Conservation (phyloP, 2,888 invertebrate species). For the Laspeyria flexula region DNA sequence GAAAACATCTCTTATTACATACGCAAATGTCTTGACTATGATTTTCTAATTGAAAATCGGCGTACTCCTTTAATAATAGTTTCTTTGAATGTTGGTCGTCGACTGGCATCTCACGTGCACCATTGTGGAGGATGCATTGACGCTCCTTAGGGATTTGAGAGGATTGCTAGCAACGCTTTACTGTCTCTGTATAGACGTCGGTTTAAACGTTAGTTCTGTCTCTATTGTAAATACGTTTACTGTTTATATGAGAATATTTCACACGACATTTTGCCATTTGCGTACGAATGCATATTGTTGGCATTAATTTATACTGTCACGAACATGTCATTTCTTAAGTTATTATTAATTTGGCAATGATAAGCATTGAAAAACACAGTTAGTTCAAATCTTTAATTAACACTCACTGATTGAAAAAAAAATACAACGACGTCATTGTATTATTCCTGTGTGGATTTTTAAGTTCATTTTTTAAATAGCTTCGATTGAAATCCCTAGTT, state of each 20-base stretch:
- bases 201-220: constrained; percentile 50
- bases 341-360: no score
- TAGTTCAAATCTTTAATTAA: no score
- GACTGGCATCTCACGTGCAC: constrained; percentile 63
- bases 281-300: not conserved
- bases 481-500: no score
- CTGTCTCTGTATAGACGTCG: constrained; percentile 52
- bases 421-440: no score
- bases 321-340: no score
- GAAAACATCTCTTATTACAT: constrained; percentile 12
- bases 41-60: constrained; percentile 73
- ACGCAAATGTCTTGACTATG: constrained; percentile 39
- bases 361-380: no score
- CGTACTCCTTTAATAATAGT: constrained; percentile 68
- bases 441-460: no score
- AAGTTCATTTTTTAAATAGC: no score
- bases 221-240: constrained; percentile 50
- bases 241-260: constrained; percentile 36
- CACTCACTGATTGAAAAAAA: no score
- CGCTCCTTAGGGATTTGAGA: constrained; percentile 70
- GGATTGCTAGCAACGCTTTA: constrained; percentile 67
- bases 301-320: no score
- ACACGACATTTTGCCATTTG: constrained; percentile 6
- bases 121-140: constrained; percentile 68
- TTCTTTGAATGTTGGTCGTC: constrained; percentile 72